Evolutionary conservation across 2,797 vertebrate genomes (phyloP).

Genomic region (Monodelphis domestica): DNA sequence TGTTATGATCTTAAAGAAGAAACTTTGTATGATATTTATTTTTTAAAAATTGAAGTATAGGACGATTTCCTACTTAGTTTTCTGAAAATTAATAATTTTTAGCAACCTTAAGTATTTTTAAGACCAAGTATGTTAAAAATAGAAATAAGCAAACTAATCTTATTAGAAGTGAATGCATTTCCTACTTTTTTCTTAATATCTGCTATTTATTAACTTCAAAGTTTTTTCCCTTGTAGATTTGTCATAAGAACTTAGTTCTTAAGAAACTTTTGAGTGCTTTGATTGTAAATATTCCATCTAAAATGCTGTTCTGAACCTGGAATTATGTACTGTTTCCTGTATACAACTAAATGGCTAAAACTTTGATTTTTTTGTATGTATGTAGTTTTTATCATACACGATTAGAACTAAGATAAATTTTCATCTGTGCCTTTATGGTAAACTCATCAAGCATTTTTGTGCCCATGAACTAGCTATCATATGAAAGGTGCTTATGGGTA

Average conservation of each 20-base stretch:
- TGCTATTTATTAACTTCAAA: conserved; percentile 74
- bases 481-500: conserved; percentile 84
- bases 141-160: conserved; percentile 57
- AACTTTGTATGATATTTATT: conserved; percentile 50
- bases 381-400: conserved; percentile 80
- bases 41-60: conserved; percentile 64
- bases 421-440: conserved; percentile 87
- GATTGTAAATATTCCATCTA: conserved; percentile 76
- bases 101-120: conserved; percentile 66
- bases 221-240: conserved; percentile 70
- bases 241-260: conserved; percentile 79
- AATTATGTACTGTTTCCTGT: conserved; percentile 62
- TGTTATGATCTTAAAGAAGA: conserved; percentile 58
- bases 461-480: conserved; percentile 84
- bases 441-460: conserved; percentile 83
- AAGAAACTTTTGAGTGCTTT: conserved; percentile 77
- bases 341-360: conserved; percentile 64
- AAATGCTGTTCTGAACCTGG: conserved; percentile 75
- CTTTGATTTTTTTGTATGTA: conserved; percentile 68
- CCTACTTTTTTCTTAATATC: no score
- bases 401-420: conserved; percentile 80
- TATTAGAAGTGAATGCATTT: no score
- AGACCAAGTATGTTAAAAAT: conserved; percentile 74
- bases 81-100: conserved; percentile 64
- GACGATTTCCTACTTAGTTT: conserved; percentile 62